phyloP scores from a whole-genome alignment of 92 coral and sea anemone genomes.

The Epizoanthus scotinus region DNA sequence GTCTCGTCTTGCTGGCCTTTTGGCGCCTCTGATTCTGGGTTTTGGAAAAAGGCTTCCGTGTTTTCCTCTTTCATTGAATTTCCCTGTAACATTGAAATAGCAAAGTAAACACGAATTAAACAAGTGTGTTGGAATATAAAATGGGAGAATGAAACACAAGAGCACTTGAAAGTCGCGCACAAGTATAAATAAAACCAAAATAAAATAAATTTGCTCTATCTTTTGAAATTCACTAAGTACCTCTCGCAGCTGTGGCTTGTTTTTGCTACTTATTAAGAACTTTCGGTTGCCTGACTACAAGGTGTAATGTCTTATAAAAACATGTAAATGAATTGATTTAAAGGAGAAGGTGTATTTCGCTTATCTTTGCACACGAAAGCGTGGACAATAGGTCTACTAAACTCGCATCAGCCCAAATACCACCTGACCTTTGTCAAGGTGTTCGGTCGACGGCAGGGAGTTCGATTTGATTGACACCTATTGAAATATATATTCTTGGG shows the following conservation, averaged over 20 bases:
- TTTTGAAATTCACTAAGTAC: constrained; percentile 13
- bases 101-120: constrained; percentile 70
- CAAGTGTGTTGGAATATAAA: constrained; percentile 44
- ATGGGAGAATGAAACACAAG: constrained; percentile 24
- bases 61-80: constrained; percentile 62
- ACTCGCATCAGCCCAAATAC: constrained; percentile 50
- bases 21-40: constrained; percentile 1
- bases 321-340: constrained; percentile 62
- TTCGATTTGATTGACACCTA: constrained; percentile 77
- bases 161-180: constrained; percentile 30
- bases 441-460: constrained; percentile 52
- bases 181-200: constrained; percentile 10
- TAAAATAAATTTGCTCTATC: constrained; percentile 30
- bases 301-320: constrained; percentile 56
- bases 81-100: constrained; percentile 71
- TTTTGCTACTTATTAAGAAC: constrained; percentile 10
- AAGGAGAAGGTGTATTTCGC: constrained; percentile 57
- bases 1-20: constrained; percentile 5
- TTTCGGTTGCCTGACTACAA: constrained; percentile 18
- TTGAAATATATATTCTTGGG: constrained; percentile 56
- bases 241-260: constrained; percentile 12
- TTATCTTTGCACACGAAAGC: constrained; percentile 67
- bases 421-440: constrained; percentile 52
- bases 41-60: constrained; percentile 45
- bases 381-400: constrained; percentile 62